These are phyloP conservation scores for Phyllotreta striolata DNA, from an alignment of 2,888 invertebrate species.

Conservation along the genomic window DNA sequence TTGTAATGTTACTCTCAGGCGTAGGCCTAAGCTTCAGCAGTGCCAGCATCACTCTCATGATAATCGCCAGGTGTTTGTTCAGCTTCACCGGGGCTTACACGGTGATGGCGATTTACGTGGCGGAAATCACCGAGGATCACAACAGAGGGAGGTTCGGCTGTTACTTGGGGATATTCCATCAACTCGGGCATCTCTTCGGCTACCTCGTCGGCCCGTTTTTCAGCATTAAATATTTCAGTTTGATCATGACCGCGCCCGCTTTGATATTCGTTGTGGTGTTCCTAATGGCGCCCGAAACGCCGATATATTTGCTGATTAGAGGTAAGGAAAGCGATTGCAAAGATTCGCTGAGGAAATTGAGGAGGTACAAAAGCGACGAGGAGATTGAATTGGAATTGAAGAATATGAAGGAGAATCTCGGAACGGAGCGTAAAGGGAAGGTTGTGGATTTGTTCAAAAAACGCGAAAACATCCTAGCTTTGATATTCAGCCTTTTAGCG, in stretches of 20 bases:
- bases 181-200: constrained; percentile 15
- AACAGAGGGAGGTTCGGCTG: constrained; percentile 26
- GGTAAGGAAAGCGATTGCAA: constrained; percentile 1
- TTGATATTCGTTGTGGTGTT: neutral
- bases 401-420: constrained; percentile 4
- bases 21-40: constrained; percentile 14
- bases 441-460: constrained; percentile 3
- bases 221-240: constrained; percentile 6
- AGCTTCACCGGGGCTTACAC: neutral
- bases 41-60: neutral
- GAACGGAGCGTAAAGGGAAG: neutral
- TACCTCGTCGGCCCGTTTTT: constrained; percentile 18
- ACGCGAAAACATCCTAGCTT: constrained; percentile 8
- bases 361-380: constrained; percentile 10
- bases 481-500: neutral
- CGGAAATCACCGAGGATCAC: constrained; percentile 30
- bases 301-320: constrained; percentile 1
- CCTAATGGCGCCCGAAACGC: constrained; percentile 23
- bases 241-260: constrained; percentile 8
- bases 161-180: neutral
- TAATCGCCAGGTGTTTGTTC: neutral
- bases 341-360: constrained; percentile 8
- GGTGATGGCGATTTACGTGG: constrained; percentile 15
- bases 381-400: constrained; percentile 19
- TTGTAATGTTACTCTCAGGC: neutral